These are phyloP conservation scores for Nematopogon swammerdamellus DNA, from an alignment of 2,888 invertebrate genomes.

Conservation along the genomic window DNA sequence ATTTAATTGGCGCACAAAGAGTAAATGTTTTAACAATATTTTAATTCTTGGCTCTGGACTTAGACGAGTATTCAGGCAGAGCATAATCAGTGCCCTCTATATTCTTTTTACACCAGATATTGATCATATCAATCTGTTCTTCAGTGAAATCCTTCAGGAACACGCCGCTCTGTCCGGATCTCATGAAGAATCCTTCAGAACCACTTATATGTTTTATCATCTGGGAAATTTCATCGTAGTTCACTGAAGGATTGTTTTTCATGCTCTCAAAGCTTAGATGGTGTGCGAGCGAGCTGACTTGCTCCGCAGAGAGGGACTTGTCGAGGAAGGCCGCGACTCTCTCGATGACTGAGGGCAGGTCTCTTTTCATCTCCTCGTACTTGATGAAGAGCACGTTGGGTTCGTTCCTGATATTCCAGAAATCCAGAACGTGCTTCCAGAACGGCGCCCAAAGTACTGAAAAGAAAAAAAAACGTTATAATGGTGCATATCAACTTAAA, in stretches of 20 bases:
- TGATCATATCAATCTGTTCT: conserved; percentile 31
- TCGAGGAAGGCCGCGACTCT: conserved; percentile 50
- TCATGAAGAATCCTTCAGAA: conserved; percentile 34
- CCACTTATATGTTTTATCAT: conserved; percentile 4
- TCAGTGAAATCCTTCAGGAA: conserved; percentile 29
- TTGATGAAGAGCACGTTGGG: neutral
- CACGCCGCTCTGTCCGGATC: conserved; percentile 40
- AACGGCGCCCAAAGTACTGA: neutral
- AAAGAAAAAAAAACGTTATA: neutral
- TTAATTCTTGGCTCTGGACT: too few species aligned
- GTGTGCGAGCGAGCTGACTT: conserved; percentile 36
- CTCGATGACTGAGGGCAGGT: conserved; percentile 47
- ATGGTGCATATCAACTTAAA: too few species aligned
- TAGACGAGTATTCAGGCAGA: neutral
- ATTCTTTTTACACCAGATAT: conserved; percentile 28
- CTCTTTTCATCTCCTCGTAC: conserved; percentile 11
- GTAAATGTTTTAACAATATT: too few species aligned
- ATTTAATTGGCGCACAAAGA: too few species aligned
- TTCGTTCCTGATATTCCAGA: neutral
- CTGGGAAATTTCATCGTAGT: conserved; percentile 16
- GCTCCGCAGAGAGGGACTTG: conserved; percentile 29
- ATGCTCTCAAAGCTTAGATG: conserved; percentile 60
- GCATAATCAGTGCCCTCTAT: conserved; percentile 4
- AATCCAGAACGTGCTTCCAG: neutral
- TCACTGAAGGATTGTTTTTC: conserved; percentile 55